Percentiles rank a stretch among this genome's conserved stretches.
These are phyloP conservation scores for Varroa destructor DNA, from an alignment of 1,140 invertebrate genomes.

Conservation along the genomic window DNA sequence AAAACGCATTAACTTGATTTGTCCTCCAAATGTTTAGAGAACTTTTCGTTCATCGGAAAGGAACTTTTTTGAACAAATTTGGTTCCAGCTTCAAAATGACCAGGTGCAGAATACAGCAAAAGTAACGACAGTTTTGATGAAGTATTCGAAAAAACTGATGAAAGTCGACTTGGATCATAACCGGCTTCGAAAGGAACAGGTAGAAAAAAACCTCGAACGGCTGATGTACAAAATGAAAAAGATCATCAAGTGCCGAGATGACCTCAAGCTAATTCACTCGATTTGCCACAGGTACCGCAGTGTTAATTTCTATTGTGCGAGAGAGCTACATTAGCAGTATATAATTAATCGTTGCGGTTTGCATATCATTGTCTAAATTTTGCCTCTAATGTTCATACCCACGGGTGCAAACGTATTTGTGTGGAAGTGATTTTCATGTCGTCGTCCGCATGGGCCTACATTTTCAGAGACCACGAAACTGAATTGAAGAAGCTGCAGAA, in stretches of 20 bases:
- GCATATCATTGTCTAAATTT: too few relatives aligned
- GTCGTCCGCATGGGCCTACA: too few relatives aligned
- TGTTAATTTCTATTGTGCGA: too few relatives aligned
- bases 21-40: too few relatives aligned
- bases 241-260: constrained; percentile 24
- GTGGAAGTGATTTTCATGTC: too few relatives aligned
- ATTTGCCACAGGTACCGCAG: constrained; percentile 7
- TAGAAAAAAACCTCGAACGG: constrained; percentile 15
- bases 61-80: too few relatives aligned
- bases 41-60: too few relatives aligned
- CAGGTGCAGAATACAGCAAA: constrained; percentile 17
- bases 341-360: too few relatives aligned
- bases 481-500: constrained; percentile 20
- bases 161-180: constrained; percentile 18
- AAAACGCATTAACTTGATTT: too few relatives aligned
- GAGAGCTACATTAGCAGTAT: too few relatives aligned
- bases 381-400: too few relatives aligned
- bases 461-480: background rate
- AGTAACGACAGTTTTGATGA: constrained; percentile 18
- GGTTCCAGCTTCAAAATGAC: constrained; percentile 5
- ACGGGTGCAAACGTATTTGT: too few relatives aligned
- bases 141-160: constrained; percentile 12
- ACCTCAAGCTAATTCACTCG: constrained; percentile 20
- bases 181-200: constrained; percentile 20
- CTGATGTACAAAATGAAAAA: constrained; percentile 27